phyloP scores from a whole-genome alignment of 1,140 invertebrate genomes.

The Eriosoma lanigerum region DNA sequence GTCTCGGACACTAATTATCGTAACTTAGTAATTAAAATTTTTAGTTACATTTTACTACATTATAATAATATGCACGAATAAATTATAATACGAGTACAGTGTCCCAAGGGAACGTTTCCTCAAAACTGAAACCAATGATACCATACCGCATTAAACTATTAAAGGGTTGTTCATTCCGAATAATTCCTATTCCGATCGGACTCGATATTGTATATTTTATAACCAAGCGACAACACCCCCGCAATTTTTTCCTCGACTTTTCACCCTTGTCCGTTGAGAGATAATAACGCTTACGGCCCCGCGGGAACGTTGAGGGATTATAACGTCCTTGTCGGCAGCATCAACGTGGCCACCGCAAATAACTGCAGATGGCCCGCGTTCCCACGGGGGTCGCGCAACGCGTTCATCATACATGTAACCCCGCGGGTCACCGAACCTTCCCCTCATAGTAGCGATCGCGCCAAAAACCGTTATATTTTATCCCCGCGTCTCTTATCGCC shows the following conservation, averaged over 20 bases:
- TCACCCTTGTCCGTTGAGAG: conserved; percentile 22
- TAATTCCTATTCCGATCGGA: no score
- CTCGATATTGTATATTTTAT: no score
- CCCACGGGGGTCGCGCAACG: conserved; percentile 25
- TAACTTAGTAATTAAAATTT: no score
- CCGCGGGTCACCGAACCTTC: conserved; percentile 1
- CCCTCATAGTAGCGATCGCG: background rate
- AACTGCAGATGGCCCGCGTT: conserved; percentile 42
- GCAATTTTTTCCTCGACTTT: conserved; percentile 26
- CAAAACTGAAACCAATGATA: no score
- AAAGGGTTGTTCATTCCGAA: no score
- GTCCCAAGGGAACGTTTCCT: no score
- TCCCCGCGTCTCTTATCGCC: background rate
- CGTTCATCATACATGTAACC: background rate
- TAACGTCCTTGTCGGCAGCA: conserved; percentile 11
- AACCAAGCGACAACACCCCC: background rate
- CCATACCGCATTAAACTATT: no score
- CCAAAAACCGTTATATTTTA: conserved; percentile 31
- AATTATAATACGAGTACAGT: no score
- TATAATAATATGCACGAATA: no score
- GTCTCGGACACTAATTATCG: no score
- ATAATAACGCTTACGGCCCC: background rate
- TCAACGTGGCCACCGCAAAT: background rate
- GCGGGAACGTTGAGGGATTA: conserved; percentile 17
- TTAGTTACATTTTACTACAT: no score